phyloP scores from a whole-genome alignment of 2,888 invertebrate genomes.

The Rhamphomyia laevipes region DNA sequence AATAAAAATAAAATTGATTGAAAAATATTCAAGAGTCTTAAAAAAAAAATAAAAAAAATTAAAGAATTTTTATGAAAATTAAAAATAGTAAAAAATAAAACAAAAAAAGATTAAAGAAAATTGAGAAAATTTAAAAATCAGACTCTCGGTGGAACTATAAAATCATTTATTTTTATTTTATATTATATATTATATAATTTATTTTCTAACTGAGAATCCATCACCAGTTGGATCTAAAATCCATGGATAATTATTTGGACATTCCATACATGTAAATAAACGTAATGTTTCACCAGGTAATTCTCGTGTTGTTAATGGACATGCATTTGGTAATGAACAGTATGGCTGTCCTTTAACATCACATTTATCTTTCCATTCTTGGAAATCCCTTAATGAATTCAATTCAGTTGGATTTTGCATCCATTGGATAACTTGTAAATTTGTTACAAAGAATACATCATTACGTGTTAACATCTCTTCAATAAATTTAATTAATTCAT shows the following conservation, averaged over 20 bases:
- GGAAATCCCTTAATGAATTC: constrained; percentile 76
- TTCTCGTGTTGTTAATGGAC: constrained; percentile 79
- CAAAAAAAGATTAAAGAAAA: not conserved
- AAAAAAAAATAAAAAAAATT: not conserved
- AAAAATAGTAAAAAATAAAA: not conserved
- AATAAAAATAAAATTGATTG: not conserved
- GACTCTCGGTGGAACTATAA: constrained; percentile 38
- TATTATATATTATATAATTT: constrained; percentile 15
- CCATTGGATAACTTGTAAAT: constrained; percentile 88
- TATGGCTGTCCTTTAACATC: constrained; percentile 88
- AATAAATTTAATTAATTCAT: constrained; percentile 83
- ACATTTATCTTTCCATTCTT: constrained; percentile 92
- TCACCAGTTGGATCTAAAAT: constrained; percentile 89
- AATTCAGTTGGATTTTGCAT: constrained; percentile 90
- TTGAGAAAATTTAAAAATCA: constrained; percentile 22
- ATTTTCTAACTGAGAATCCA: constrained; percentile 65
- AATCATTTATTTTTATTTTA: constrained; percentile 10
- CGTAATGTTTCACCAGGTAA: constrained; percentile 84
- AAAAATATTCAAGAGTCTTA: not conserved
- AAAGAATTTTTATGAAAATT: not conserved
- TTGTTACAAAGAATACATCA: constrained; percentile 87
- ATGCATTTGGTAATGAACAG: constrained; percentile 85
- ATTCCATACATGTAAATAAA: constrained; percentile 91
- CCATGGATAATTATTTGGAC: constrained; percentile 93
- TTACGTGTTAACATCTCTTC: constrained; percentile 82